Percentiles rank a stretch among this genome's conserved stretches.
Conservation (phyloP, 2,113 vertebrate genomes). For the Apistogramma diplotaenia region DNA sequence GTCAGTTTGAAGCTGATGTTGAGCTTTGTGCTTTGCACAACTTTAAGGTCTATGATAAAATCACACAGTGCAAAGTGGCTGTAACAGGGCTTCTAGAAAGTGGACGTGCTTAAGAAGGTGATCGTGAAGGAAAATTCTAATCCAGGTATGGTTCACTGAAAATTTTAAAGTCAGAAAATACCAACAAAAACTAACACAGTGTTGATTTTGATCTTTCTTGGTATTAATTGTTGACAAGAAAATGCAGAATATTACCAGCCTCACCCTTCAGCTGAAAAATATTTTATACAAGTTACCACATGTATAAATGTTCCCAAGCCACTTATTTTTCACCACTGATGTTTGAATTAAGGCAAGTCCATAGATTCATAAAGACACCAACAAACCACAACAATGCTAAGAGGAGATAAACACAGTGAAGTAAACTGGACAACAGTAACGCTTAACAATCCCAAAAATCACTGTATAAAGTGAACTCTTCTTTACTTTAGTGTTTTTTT, state of each 20-base stretch:
- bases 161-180: not conserved
- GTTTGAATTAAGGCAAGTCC: constrained; percentile 56
- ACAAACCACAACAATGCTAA: constrained; percentile 24
- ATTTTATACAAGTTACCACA: not conserved
- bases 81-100: not conserved
- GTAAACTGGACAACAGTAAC: constrained; percentile 36
- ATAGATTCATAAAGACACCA: constrained; percentile 33
- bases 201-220: not conserved
- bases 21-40: not conserved
- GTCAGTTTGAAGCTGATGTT: not conserved
- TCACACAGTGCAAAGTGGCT: not conserved
- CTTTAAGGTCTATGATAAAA: not conserved
- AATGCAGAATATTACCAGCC: not conserved
- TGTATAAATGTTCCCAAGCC: no score
- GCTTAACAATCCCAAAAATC: constrained; percentile 24
- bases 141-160: not conserved
- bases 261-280: not conserved
- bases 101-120: not conserved
- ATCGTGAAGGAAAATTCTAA: not conserved
- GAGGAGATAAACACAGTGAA: constrained; percentile 24
- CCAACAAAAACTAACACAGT: not conserved
- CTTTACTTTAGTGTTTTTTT: not conserved
- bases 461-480: not conserved
- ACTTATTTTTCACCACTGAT: not conserved
- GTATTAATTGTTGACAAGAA: not conserved